These are phyloP conservation scores for Eristalinus aeneus DNA, from an alignment of 2,888 invertebrate species.

Conservation along the genomic window DNA sequence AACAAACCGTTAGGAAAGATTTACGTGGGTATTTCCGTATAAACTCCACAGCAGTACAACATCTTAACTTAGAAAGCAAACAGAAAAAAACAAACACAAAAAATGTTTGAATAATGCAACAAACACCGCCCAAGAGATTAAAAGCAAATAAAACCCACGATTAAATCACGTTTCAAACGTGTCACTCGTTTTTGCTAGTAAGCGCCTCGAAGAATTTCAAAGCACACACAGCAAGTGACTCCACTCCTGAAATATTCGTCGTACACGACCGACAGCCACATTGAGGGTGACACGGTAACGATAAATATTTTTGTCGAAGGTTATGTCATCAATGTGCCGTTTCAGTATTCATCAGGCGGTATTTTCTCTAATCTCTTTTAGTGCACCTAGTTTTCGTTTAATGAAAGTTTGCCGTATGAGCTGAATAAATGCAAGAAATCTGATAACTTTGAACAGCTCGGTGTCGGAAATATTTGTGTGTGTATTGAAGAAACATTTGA, in stretches of 20 bases:
- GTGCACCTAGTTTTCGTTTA: slow-evolving; percentile 10
- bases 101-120: slow-evolving; percentile 30
- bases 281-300: background rate
- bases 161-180: slow-evolving; percentile 39
- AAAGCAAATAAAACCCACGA: slow-evolving; percentile 26
- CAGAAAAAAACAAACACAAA: background rate
- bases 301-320: background rate
- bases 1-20: background rate
- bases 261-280: background rate
- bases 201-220: background rate
- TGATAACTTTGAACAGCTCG: background rate
- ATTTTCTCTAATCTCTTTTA: background rate
- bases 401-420: slow-evolving; percentile 19
- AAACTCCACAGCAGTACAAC: background rate
- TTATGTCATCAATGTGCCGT: slow-evolving; percentile 4
- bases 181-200: slow-evolving; percentile 3
- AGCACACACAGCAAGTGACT: slow-evolving; percentile 9
- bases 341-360: background rate
- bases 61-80: background rate
- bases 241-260: slow-evolving; percentile 4
- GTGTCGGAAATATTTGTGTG: background rate
- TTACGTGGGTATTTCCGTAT: background rate
- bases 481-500: background rate
- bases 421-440: slow-evolving; percentile 16
- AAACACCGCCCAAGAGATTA: slow-evolving; percentile 29